Percentiles rank a stretch among this genome's conserved stretches.
phyloP scores from a whole-genome alignment of 2,888 invertebrate species.

The Ectropis crepuscularia region DNA sequence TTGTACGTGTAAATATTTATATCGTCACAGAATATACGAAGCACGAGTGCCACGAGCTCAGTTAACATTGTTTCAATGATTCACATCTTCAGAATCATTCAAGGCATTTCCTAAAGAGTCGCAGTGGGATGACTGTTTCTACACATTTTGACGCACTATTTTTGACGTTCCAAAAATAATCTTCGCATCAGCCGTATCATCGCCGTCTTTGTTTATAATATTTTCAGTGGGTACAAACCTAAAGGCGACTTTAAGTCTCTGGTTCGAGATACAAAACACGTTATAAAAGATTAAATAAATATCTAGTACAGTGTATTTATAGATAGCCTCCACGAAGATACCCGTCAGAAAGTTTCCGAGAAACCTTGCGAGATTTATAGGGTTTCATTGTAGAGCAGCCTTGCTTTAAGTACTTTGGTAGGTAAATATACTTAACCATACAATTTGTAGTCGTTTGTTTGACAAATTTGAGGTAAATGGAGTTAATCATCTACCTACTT shows the following conservation, averaged over 20 bases:
- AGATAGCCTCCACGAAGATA: constrained; percentile 6
- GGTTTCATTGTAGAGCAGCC: not conserved
- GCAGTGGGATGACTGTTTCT: constrained; percentile 12
- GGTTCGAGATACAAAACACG: constrained; percentile 2
- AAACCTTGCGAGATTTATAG: not conserved
- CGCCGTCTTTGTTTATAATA: constrained; percentile 17
- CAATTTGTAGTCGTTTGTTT: constrained; percentile 2
- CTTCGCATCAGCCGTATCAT: constrained; percentile 9
- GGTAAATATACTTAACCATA: not conserved
- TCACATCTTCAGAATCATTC: constrained; percentile 10
- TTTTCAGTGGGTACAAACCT: constrained; percentile 12
- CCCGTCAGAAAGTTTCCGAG: constrained; percentile 6
- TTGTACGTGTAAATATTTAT: constrained; percentile 15
- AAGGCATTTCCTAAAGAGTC: constrained; percentile 25
- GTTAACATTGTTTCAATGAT: constrained; percentile 9
- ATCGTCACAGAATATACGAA: not conserved
- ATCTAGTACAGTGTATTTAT: constrained; percentile 1
- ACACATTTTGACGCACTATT: constrained; percentile 14
- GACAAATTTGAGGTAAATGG: constrained; percentile 6
- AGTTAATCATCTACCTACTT: constrained; percentile 10
- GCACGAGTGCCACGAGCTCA: too few species aligned
- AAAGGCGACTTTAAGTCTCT: constrained; percentile 20
- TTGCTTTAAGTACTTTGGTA: not conserved
- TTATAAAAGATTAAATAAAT: constrained; percentile 6
- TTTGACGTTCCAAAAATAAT: constrained; percentile 14